Evolutionary conservation across 2,797 vertebrate genomes (phyloP).

Genomic region (Pseudopleuronectes americanus): DNA sequence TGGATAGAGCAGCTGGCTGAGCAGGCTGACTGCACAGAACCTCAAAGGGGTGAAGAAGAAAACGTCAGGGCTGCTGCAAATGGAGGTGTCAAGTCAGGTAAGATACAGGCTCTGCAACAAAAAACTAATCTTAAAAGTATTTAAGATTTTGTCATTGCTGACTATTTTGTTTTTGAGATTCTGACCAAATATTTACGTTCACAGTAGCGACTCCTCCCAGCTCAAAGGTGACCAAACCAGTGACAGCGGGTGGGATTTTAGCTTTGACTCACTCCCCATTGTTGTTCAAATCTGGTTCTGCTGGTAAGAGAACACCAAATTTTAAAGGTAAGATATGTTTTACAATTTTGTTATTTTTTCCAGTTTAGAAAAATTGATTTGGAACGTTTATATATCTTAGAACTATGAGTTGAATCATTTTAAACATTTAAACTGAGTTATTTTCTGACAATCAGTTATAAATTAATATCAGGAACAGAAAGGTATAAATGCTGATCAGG

Average conservation of each 20-base stretch:
- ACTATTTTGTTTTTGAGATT: not conserved
- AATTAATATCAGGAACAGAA: no score
- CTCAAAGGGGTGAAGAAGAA: constrained; percentile 58
- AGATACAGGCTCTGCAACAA: constrained; percentile 16
- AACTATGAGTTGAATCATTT: no score
- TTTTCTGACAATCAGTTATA: no score
- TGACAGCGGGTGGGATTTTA: constrained; percentile 89
- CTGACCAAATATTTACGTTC: not conserved
- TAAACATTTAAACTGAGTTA: no score
- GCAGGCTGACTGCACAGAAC: constrained; percentile 39
- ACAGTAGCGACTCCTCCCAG: constrained; percentile 79
- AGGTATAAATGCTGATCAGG: no score
- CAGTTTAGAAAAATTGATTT: no score
- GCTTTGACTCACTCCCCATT: constrained; percentile 93
- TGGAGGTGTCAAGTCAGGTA: constrained; percentile 63
- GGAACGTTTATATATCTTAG: no score
- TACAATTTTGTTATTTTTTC: not conserved
- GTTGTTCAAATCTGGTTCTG: constrained; percentile 81
- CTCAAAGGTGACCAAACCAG: constrained; percentile 72
- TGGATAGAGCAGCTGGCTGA: constrained; percentile 63
- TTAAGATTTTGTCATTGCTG: not conserved
- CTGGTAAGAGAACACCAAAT: constrained; percentile 53
- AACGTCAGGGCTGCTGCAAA: constrained; percentile 42
- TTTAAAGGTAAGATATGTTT: constrained; percentile 33
- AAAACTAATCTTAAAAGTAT: not conserved